Evolutionary conservation across 2,113 vertebrate species (phyloP), one percentile per base, ranked within the genome.

Genomic region (Sapayoa aenigma): DNA sequence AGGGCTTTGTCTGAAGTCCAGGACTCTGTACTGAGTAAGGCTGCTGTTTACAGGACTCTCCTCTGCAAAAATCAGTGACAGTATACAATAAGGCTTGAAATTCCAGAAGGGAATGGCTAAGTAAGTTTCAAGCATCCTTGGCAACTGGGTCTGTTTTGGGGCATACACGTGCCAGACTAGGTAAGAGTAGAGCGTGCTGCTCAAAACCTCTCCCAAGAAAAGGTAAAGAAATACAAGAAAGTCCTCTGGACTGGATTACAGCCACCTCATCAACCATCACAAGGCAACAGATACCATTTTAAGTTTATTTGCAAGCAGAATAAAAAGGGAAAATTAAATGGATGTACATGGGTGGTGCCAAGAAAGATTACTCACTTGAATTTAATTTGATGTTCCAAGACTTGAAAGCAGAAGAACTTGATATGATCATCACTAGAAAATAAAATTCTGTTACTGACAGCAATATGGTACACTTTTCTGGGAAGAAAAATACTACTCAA

Each of bases 331-430:
- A 66, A 93, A 81, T 31, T 22, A 81, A 74, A 71, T 11, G 28
- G 17, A 53, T 16, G 5, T 39, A 52, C 37, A 67, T 6, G 18
- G 12, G 28, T 31, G 12, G 2, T n/a, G 11, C 37, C 39, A 84
- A 66, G 63, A 87, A 94, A 65, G 46, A 93, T 58, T 63, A 86
- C 98, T 97, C 95, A 99, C 99, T 99, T 99, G 97, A 98, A 99
- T 95, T 99, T 99, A 84, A 99, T 98, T 97, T 99, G 99, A 97
- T 99, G 99, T 96, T 99, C 99, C 84, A 99, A 87, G 41, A 99
- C 99, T 98, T 99, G 99, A 97, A 99, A 99, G 97, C 99, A 99
- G 98, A 99, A 99, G 97, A 99, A 99, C 96, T 99, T 99, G 88
- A 99, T 98, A 62, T 99, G 99, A 98, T 99, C 99, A 86, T 99